Conservation (phyloP, 1,140 invertebrate genomes). For the Araneus ventricosus region DNA sequence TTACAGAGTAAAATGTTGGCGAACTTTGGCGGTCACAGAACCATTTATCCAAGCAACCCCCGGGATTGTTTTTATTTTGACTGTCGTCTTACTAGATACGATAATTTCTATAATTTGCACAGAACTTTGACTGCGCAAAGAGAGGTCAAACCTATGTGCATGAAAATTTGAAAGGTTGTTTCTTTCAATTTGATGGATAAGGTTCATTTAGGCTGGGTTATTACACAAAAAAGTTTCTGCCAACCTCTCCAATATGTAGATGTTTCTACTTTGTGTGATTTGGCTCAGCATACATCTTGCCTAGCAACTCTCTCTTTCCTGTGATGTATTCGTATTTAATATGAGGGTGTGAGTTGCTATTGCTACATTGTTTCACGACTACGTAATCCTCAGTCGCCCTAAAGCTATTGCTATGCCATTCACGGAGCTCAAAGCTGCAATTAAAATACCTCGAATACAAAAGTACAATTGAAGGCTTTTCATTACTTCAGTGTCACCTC, state of each 20-base stretch:
- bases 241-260: conserved; percentile 39
- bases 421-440: conserved; percentile 8
- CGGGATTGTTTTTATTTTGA: conserved; percentile 55
- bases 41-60: conserved; percentile 30
- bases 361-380: conserved; percentile 64
- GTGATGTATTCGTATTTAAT: conserved; percentile 72
- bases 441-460: conserved; percentile 31
- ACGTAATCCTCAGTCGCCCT: conserved; percentile 4
- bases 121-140: conserved; percentile 16
- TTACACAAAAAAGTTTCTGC: conserved; percentile 26
- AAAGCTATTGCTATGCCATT: conserved; percentile 27
- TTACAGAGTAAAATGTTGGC: conserved; percentile 12
- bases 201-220: conserved; percentile 51
- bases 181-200: conserved; percentile 70
- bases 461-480: neutral
- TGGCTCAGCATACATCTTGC: conserved; percentile 17
- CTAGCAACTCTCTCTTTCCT: conserved; percentile 7
- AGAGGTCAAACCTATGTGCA: conserved; percentile 47
- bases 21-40: neutral
- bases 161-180: conserved; percentile 62
- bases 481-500: neutral
- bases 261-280: conserved; percentile 26
- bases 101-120: conserved; percentile 69
- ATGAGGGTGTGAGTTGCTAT: conserved; percentile 49
- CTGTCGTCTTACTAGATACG: conserved; percentile 34